Evolutionary conservation across 2,888 invertebrate genomes (phyloP), one percentile per base, ranked within the genome.

Genomic region (Stenurella melanura): DNA sequence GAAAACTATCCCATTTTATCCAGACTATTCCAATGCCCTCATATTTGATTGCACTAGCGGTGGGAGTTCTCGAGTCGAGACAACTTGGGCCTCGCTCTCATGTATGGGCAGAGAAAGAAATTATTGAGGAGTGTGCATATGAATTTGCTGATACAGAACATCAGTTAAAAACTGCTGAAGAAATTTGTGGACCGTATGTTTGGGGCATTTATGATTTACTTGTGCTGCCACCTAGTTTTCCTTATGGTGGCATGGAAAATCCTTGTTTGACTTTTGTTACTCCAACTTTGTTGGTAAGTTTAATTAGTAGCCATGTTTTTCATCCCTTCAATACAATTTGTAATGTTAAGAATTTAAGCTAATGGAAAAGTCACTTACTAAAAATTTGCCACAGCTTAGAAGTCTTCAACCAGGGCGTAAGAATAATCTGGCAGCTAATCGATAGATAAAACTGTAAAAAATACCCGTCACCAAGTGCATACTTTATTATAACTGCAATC

Each of bases 231-330:
- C 97, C 98, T 0, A 95, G 95, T 80, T 98, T 98, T 91, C 97
- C 98, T 0, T 98, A 94, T 87, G 98, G 98, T 0, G 98, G 98
- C 19, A 98, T 98, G 98, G 98, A 98, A 90, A 98, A 98, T 91
- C 98, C 98, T 0, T 98, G 98, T 87, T 90, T 98, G 67, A 98
- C 98, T 0, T 98, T 98, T 90, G 95, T 98, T 3, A 98, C 98
- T 0, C 98, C 98, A 4, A 98, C 98, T 0, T 87, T 98, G 67
- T 90, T 98, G 90, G 95, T 95, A 88, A 91, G 91, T 87, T 61
- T 34, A 0, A 34, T 26, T 26, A 1, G 4, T 26, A 26, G 4
- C 4, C 21, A 4, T 4, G 4, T 26, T 26, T 26, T 26, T 26
- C 21, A 26, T 4, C 21, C 21, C 4, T 26, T 26, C 21, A 26